Evolutionary conservation across 2,888 invertebrate species (phyloP), one percentile per base, ranked within the genome.

Genomic region (Eledona agricola): DNA sequence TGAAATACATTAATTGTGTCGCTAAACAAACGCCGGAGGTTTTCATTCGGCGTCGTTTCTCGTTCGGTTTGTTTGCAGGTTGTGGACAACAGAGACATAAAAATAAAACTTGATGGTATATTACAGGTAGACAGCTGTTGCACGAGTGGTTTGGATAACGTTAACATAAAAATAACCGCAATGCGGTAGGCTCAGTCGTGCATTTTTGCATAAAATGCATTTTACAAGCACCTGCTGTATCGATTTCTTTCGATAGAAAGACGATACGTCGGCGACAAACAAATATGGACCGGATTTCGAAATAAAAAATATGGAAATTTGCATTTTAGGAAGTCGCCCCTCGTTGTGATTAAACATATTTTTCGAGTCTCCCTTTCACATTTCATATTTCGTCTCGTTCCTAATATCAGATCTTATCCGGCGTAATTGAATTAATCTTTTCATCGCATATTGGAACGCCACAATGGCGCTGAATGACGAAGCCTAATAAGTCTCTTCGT

Each of bases 191-290:
- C 60, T 59, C 53, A 57, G 55, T 52, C 55, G 50, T 55, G 58
- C 55, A 57, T 56, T 63, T 64, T 64, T 60, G 53, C 61, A 64
- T 63, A 62, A 62, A 60, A 59, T 61, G 60, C 64, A 62, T 43
- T 64, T 62, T 57, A 45, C 37, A 19, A 26, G 55, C 62, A 64
- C 60, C 63, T 62, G 63, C 34, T 50, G 11, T 4, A 37, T 15
- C 29, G 16, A 16, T 31, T 42, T 15, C 13, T 7, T 6, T 7
- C 12, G 20, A 35, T 35, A 17, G 20, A 35, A 35, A 19, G 7
- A 19, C 26, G 26, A 26, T 26, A 26, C 7, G 11, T 26, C 26
- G 7, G 9, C 4, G n/a, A 26, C 26, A 26, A 26, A 26, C 11
- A 26, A 26, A 25, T 7, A 9, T 25, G 25, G 7, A 25, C 4